Conservation (phyloP, 2,888 invertebrate species). For the Augiades crinisus region DNA sequence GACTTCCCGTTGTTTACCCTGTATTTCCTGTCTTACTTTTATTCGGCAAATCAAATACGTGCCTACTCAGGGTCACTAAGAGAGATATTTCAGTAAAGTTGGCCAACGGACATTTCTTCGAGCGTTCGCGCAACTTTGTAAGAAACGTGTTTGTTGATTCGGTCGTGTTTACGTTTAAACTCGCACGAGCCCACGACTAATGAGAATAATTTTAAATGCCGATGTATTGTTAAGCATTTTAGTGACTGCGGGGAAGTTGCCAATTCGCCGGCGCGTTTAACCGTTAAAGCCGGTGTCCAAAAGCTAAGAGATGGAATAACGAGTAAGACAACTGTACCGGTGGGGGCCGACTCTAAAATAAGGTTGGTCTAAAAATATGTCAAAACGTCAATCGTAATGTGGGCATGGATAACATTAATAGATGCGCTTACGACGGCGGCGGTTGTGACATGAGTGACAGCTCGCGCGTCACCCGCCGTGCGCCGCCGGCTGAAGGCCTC, state of each 20-base stretch:
- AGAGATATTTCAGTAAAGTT: conserved; percentile 20
- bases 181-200: background rate
- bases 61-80: conserved; percentile 16
- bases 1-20: background rate
- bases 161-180: conserved; percentile 2
- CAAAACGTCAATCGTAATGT: conserved; percentile 47
- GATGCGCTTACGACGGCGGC: conserved; percentile 39
- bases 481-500: conserved; percentile 1
- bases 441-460: conserved; percentile 32
- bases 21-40: conserved; percentile 11
- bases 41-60: conserved; percentile 14
- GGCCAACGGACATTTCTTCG: conserved; percentile 9
- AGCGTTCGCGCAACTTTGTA: conserved; percentile 12
- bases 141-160: conserved; percentile 1
- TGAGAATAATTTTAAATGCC: conserved; percentile 1
- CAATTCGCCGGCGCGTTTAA: background rate
- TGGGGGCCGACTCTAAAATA: conserved; percentile 53
- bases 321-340: conserved; percentile 6
- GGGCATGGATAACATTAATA: conserved; percentile 59
- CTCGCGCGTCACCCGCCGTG: conserved; percentile 10
- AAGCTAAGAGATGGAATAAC: background rate
- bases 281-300: background rate
- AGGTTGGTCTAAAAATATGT: conserved; percentile 56
- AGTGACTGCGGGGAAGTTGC: background rate
- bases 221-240: conserved; percentile 1